Evolutionary conservation across 2,888 invertebrate genomes (phyloP).

Genomic region (Athalia circularis): DNA sequence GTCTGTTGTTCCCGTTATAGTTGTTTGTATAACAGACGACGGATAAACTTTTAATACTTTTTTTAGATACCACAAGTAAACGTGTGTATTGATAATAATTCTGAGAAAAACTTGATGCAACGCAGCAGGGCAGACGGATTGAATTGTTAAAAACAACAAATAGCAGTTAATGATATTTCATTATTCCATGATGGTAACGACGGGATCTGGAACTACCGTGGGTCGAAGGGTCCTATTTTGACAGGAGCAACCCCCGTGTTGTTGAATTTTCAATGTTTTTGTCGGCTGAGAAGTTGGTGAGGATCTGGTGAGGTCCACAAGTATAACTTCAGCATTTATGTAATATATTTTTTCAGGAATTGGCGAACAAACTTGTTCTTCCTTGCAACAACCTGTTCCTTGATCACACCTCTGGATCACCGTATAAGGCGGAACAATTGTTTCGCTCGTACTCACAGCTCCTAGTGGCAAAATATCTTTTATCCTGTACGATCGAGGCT

Average conservation of each 20-base stretch:
- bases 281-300: no score
- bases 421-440: constrained; percentile 57
- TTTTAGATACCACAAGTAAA: no score
- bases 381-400: constrained; percentile 67
- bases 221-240: neutral
- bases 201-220: neutral
- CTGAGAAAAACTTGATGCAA: no score
- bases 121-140: no score
- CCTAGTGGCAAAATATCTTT: constrained; percentile 57
- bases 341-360: constrained; percentile 54
- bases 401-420: constrained; percentile 65
- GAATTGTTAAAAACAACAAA: no score
- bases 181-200: neutral
- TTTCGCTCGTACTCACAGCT: constrained; percentile 39
- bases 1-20: no score
- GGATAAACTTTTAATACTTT: no score
- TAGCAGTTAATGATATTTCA: no score
- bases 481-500: constrained; percentile 61
- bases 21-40: no score
- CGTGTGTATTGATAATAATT: no score
- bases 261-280: constrained; percentile 4
- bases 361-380: constrained; percentile 56
- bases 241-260: neutral
- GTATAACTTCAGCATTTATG: constrained; percentile 60
- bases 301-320: constrained; percentile 40